phyloP scores from a whole-genome alignment of 2,113 vertebrate species.

The Indri indri region DNA sequence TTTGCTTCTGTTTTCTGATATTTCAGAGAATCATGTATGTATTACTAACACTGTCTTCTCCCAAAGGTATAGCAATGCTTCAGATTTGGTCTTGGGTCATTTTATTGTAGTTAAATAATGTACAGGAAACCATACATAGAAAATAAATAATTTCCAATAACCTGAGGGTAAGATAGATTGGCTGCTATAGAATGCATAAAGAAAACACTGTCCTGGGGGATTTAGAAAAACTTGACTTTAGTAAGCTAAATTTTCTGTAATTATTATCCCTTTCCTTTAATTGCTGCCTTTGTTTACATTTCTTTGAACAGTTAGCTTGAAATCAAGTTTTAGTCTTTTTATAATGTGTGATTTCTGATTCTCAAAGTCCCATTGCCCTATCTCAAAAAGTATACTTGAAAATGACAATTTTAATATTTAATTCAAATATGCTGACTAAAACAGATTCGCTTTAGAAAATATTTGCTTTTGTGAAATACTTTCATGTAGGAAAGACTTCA shows the following conservation, averaged over 20 bases:
- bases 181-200: neutral
- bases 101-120: constrained; percentile 23
- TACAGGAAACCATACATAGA: neutral
- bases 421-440: neutral
- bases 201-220: neutral
- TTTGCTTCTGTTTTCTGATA: constrained; percentile 6
- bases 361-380: constrained; percentile 3
- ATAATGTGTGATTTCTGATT: neutral
- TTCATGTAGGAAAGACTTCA: constrained; percentile 29
- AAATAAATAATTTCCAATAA: constrained; percentile 23
- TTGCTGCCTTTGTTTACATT: constrained; percentile 18
- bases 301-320: neutral
- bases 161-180: neutral
- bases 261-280: neutral
- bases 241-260: neutral
- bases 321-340: neutral
- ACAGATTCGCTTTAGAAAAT: neutral
- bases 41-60: neutral
- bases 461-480: constrained; percentile 60
- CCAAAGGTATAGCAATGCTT: neutral
- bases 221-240: neutral
- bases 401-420: constrained; percentile 51
- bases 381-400: neutral
- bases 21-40: neutral
- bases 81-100: neutral